phyloP scores from a whole-genome alignment of 2,888 invertebrate species.

The Rhopalosiphum nymphaeae region DNA sequence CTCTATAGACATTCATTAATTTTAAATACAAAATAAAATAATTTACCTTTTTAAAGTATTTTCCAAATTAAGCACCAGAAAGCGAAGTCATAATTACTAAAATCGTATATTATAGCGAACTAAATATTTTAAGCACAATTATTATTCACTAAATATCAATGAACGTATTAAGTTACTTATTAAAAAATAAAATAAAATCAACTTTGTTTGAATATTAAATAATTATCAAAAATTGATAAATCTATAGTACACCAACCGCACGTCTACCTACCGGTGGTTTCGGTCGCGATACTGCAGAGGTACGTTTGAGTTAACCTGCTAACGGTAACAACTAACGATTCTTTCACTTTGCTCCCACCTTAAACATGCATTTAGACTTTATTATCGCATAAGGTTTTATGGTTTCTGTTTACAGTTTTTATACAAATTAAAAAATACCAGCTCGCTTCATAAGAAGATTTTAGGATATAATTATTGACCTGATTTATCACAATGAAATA shows the following conservation, averaged over 20 bases:
- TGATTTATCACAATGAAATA: background rate
- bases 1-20: background rate
- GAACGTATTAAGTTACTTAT: background rate
- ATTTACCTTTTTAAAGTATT: slow-evolving; percentile 35
- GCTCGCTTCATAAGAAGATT: background rate
- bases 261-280: slow-evolving; percentile 48
- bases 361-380: background rate
- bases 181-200: background rate
- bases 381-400: slow-evolving; percentile 33
- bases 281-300: slow-evolving; percentile 37
- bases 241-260: background rate
- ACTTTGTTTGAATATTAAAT: slow-evolving; percentile 15
- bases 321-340: slow-evolving; percentile 49
- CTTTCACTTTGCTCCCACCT: slow-evolving; percentile 57
- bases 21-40: background rate
- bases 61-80: slow-evolving; percentile 15
- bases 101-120: background rate
- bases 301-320: slow-evolving; percentile 47
- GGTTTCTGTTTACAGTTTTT: slow-evolving; percentile 40
- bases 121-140: background rate
- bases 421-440: background rate
- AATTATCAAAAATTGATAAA: slow-evolving; percentile 41
- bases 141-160: background rate
- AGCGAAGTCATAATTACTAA: slow-evolving; percentile 27
- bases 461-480: slow-evolving; percentile 21